Evolutionary conservation across 2,797 vertebrate species (phyloP).

Genomic region (Sciurus vulgaris): DNA sequence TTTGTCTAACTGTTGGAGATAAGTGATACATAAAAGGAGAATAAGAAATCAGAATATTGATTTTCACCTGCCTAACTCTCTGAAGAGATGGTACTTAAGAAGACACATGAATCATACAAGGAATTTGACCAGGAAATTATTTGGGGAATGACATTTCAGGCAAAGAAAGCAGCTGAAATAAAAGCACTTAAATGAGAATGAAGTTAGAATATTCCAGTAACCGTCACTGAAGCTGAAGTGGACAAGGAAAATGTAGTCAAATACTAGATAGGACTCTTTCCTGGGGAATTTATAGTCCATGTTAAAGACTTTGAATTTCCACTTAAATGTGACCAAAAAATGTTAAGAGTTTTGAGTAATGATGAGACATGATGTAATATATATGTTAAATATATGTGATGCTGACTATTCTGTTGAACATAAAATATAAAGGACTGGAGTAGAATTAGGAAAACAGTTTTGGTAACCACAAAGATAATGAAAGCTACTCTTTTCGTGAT

Average conservation of each 20-base stretch:
- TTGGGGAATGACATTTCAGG: background rate
- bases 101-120: background rate
- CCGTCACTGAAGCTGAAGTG: background rate
- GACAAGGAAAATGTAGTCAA: background rate
- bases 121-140: background rate
- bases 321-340: background rate
- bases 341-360: background rate
- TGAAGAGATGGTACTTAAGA: background rate
- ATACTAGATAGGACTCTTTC: background rate
- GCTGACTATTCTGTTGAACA: background rate
- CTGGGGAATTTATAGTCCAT: background rate
- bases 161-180: background rate
- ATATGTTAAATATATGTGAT: background rate
- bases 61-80: background rate
- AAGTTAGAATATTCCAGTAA: background rate
- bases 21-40: background rate
- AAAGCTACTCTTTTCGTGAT: background rate
- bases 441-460: background rate
- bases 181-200: background rate
- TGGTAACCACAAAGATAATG: background rate
- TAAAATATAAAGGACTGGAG: background rate
- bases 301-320: background rate
- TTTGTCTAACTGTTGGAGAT: background rate
- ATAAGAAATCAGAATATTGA: background rate
- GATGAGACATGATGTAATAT: background rate